A percentile compares a stretch with the other conserved stretches of the same genome.
Evolutionary conservation across 1,140 invertebrate species (phyloP).

Genomic region (Microplitis mediator): DNA sequence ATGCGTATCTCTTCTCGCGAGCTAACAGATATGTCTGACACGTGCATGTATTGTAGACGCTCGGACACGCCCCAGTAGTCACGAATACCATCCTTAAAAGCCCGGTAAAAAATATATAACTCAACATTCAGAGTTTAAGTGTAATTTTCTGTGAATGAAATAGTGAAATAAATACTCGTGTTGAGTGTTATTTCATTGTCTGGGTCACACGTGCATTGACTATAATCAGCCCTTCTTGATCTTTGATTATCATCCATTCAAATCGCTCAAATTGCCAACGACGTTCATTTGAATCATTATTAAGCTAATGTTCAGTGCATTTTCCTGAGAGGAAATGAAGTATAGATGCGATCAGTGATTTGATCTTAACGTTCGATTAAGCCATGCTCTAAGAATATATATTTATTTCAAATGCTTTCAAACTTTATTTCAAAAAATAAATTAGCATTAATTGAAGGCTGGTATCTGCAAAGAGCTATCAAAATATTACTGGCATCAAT

Average conservation of each 20-base stretch:
- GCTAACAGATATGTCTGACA: not conserved
- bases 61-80: not conserved
- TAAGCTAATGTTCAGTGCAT: not conserved
- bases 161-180: not conserved
- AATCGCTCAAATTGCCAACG: not conserved
- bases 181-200: not conserved
- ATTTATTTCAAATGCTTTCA: no score
- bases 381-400: no score
- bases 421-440: no score
- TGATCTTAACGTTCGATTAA: slow-evolving; percentile 21
- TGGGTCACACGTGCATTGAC: not conserved
- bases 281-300: slow-evolving; percentile 18
- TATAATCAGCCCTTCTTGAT: not conserved
- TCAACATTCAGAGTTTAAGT: not conserved
- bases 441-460: no score
- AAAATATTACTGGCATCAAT: no score
- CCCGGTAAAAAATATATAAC: not conserved
- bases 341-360: not conserved
- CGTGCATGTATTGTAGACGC: not conserved
- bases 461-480: no score
- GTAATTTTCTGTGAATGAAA: not conserved
- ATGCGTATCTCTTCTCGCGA: slow-evolving; percentile 5
- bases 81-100: not conserved
- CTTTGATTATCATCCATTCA: not conserved
- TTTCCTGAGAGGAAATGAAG: not conserved